Evolutionary conservation across 2,888 invertebrate species (phyloP), one percentile per base, ranked within the genome.

Genomic region (Pharmacophagus antenor): DNA sequence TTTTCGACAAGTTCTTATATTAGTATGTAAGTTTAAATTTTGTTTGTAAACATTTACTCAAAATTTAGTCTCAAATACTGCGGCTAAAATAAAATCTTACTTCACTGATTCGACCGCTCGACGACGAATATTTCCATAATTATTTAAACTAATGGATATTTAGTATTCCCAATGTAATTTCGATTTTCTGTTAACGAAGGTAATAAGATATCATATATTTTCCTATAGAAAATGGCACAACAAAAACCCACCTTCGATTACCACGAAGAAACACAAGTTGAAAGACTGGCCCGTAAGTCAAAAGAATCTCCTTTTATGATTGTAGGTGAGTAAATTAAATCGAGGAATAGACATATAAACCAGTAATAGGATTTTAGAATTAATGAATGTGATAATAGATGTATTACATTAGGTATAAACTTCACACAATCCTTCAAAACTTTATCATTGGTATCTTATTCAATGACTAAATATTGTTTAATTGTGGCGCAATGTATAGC

Each of bases 301-400:
- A 94, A 93, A 73, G 95, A 95, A 79, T 93, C 93, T 37, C 95
- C 95, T 0, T 93, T 94, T 68, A 94, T 95, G 92, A 79, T 94
- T 51, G 79, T 94, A 57, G 95, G 95, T 95, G 82, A 91, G 92
- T 79, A 42, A 42, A 42, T 41, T 10, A 8, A 31, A 31, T 12
- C 31, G 2, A 31, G 2, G 15, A 31, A 12, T 31, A 10, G 15
- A 3, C 12, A 7, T 15, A 12, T 3, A 10, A 31, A 7, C 12
- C n/a, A n/a, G n/a, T n/a, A 15, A 10, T 12, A 31, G 15, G 12
- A 31, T 12, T 31, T 8, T 12, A 12, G 10, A 31, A 31, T 31
- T 31, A 31, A 31, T 31, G n/a, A n/a, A 4, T 12, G 15, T 31
- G 1, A 31, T 1, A 31, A 31, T 31, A 31, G 7, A 10, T 8